Base-by-base conservation (phyloP, 2,113 vertebrate genomes). In the Centropus bengalensis region DNA sequence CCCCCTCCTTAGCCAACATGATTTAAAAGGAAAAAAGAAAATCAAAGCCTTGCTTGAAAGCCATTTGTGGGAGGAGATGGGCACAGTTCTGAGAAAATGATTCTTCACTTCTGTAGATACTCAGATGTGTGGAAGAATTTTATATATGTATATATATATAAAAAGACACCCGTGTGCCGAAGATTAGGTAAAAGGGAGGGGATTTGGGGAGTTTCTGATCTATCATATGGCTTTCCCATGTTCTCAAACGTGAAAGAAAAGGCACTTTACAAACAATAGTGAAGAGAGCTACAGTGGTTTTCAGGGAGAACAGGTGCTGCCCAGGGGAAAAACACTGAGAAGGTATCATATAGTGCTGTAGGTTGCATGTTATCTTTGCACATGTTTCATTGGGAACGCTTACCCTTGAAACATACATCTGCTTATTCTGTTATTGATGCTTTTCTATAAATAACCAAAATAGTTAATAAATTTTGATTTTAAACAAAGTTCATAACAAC, bases 11-110 rank as follows among this genome's bases (percentile, higher is more conserved):
- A 15, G 33, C 3, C 30, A 87, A 20, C 22, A 62, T 64, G 68
- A 73, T 92, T 93, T 88, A 56, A 77, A 75, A 81, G 68, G 78
- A 78, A 40, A 88, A 88, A 36, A 36, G n/a, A 36, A 36, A 88
- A 74, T 91, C 82, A 94, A 81, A 94, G 76, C 69, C 8, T 32
- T 90, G 64, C 82, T 93, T 83, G 79, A 89, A 90, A 96, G 85
- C 77, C 73, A 1, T 86, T 95, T 88, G 88, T 96, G 88, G 88
- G 93, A 95, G 94, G 93, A 91, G 68, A 96, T 86, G 80, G 89
- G 82, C 75, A 70, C 67, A 71, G 68, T 69, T 94, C 80, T 91
- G 79, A 82, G 80, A 42, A 26, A 26, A 81, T 86, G 82, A 86
- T 89, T 96, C 75, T 77, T 83, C 4, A 0, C 64, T 94, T 44